Evolutionary conservation across 2,113 vertebrate genomes (phyloP), one percentile per base, ranked within the genome.

Genomic region (Neopipo cinnamomea): DNA sequence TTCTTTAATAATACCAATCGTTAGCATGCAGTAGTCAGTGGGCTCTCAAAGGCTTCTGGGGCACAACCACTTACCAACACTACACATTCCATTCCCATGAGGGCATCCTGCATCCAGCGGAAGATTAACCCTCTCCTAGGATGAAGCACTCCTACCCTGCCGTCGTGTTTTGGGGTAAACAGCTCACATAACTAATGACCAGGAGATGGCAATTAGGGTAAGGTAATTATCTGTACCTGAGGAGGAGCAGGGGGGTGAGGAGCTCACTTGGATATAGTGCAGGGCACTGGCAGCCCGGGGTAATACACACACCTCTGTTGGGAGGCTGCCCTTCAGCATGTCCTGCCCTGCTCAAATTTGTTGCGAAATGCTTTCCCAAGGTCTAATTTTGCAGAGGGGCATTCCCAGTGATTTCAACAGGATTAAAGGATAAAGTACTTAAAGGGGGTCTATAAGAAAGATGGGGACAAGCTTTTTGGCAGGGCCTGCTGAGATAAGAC

Each of bases 31-130:
- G 97, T 98, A 97, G 98, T 98, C 85, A 66, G 75, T 92, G 94
- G 80, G 87, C 89, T 95, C 95, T 96, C 97, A 92, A 91, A 98
- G 97, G 97, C 97, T 95, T 87, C 97, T 98, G 98, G 98, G 98
- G 98, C 98, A 97, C 92, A 93, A 91, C 97, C 98, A 98, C 98
- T 98, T 97, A 98, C 98, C 98, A 98, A 96, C 98, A 98, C 98
- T 98, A 98, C 96, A 98, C 98, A 99, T 99, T 99, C 98, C 98
- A 98, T 98, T 98, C 98, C 98, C 97, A 91, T 99, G 98, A 99
- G 97, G 97, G 96, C 98, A 98, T 97, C 94, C 91, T 12, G 79
- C 76, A 74, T 91, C 94, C 97, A 88, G 94, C 46, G 11, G 83
- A 89, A 94, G 61, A 63, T 98, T 98, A 98, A 98, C 98, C 97